Conservation (phyloP, 2,113 vertebrate species). For the Dendrocopos noguchii region DNA sequence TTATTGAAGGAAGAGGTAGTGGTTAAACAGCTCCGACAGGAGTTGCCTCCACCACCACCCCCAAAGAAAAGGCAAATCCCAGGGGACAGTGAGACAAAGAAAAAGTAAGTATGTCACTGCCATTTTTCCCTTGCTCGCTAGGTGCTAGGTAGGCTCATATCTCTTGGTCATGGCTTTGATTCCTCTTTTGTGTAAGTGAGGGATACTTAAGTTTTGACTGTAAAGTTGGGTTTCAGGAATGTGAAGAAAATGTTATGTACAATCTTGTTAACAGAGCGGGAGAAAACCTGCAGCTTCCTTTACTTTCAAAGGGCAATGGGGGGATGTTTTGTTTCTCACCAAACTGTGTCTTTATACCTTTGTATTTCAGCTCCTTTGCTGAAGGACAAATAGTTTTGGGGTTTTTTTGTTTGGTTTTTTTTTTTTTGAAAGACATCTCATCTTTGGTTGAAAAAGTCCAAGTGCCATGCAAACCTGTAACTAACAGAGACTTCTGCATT, state of each 20-base stretch:
- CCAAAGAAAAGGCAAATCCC: conserved; percentile 90
- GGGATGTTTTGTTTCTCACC: not conserved
- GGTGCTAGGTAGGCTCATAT: not conserved
- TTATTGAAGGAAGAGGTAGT: conserved; percentile 57
- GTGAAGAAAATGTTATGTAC: not conserved
- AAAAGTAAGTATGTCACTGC: conserved; percentile 78
- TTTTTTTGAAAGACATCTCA: not conserved
- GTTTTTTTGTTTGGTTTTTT: too few relatives aligned
- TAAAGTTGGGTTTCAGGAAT: not conserved
- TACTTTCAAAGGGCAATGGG: not conserved
- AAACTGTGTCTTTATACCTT: not conserved
- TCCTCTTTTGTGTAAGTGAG: not conserved
- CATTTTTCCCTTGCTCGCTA: not conserved
- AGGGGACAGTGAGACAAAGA: conserved; percentile 82
- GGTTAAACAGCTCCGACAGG: conserved; percentile 71
- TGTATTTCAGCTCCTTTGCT: not conserved
- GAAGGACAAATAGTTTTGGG: not conserved
- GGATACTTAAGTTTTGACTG: not conserved
- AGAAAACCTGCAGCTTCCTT: not conserved
- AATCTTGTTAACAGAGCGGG: not conserved
- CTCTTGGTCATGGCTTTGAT: not conserved
- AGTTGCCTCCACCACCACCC: conserved; percentile 82
- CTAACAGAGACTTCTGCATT: not conserved
- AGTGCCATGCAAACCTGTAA: not conserved
- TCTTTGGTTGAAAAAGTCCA: not conserved